These are phyloP conservation scores for Trichonephila clavipes DNA, from an alignment of 1,140 invertebrate genomes.

Conservation along the genomic window DNA sequence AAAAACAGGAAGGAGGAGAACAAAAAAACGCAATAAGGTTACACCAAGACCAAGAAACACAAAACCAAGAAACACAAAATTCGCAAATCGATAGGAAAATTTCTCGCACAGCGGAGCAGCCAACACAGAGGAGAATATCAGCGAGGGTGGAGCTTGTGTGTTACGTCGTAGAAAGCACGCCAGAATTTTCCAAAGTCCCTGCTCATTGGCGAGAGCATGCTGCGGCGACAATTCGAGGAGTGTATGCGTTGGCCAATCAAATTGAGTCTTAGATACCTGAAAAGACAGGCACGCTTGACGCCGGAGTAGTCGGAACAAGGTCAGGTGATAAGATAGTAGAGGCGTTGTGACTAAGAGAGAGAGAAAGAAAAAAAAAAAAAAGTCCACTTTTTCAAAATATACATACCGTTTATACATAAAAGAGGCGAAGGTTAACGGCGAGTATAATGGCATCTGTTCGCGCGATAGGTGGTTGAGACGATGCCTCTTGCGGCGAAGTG, in stretches of 20 bases:
- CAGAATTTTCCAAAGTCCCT: conserved; percentile 38
- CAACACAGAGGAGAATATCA: conserved; percentile 66
- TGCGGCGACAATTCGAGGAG: conserved; percentile 66
- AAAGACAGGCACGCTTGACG: conserved; percentile 49
- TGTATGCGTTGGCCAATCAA: conserved; percentile 61
- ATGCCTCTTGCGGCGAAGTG: neutral
- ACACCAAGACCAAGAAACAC: conserved; percentile 57
- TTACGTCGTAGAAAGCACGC: conserved; percentile 54
- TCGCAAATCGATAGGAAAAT: conserved; percentile 62
- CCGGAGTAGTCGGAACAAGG: conserved; percentile 74
- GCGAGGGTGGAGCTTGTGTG: conserved; percentile 70
- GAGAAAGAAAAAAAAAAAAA: too few species aligned
- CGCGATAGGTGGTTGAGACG: neutral
- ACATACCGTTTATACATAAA: conserved; percentile 33
- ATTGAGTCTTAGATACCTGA: conserved; percentile 38
- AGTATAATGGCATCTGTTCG: conserved; percentile 30
- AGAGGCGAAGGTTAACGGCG: conserved; percentile 40
- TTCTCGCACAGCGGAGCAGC: conserved; percentile 59
- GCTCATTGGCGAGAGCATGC: conserved; percentile 44
- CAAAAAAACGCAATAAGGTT: conserved; percentile 32
- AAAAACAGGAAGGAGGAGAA: conserved; percentile 36
- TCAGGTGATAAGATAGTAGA: conserved; percentile 75
- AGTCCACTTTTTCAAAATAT: conserved; percentile 67
- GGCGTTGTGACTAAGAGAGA: conserved; percentile 58
- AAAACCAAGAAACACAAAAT: conserved; percentile 72